Evolutionary conservation across 1,140 invertebrate genomes (phyloP).

Genomic region (Lasioglossum albipes): DNA sequence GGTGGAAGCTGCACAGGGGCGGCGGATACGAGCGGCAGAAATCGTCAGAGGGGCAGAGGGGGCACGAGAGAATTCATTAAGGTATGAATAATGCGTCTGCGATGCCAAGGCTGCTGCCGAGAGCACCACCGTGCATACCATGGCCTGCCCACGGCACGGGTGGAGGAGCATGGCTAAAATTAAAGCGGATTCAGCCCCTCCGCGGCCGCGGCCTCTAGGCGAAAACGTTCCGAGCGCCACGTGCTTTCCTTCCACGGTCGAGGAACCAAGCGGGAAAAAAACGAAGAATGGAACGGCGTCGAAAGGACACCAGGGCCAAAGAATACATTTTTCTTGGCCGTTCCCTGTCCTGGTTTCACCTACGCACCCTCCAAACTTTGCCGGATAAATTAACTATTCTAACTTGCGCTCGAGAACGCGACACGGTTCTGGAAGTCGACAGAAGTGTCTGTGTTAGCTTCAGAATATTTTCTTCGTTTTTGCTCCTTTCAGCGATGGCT

Average conservation of each 20-base stretch:
- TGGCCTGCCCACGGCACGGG: slow-evolving; percentile 72
- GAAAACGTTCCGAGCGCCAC: slow-evolving; percentile 63
- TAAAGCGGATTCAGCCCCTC: slow-evolving; percentile 75
- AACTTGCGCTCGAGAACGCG: too few species aligned
- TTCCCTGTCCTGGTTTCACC: too few species aligned
- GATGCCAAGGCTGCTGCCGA: slow-evolving; percentile 77
- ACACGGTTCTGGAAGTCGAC: too few species aligned
- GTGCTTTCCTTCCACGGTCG: slow-evolving; percentile 53
- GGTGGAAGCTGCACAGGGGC: slow-evolving; percentile 25
- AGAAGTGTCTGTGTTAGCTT: too few species aligned
- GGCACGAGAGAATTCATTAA: slow-evolving; percentile 77
- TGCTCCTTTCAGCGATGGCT: too few species aligned
- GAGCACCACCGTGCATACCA: slow-evolving; percentile 75
- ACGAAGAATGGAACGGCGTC: slow-evolving; percentile 1
- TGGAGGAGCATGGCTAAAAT: slow-evolving; percentile 75
- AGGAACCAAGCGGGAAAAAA: neutral
- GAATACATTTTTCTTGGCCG: too few species aligned
- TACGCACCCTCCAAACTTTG: too few species aligned
- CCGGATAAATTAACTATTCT: too few species aligned
- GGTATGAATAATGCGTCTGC: slow-evolving; percentile 80
- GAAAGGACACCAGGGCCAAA: neutral
- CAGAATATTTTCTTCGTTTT: too few species aligned
- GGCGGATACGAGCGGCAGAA: neutral
- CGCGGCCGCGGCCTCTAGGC: slow-evolving; percentile 56
- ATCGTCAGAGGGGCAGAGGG: slow-evolving; percentile 16